phyloP scores from a whole-genome alignment of 2,888 invertebrate genomes.

The Drosophila quinaria region DNA sequence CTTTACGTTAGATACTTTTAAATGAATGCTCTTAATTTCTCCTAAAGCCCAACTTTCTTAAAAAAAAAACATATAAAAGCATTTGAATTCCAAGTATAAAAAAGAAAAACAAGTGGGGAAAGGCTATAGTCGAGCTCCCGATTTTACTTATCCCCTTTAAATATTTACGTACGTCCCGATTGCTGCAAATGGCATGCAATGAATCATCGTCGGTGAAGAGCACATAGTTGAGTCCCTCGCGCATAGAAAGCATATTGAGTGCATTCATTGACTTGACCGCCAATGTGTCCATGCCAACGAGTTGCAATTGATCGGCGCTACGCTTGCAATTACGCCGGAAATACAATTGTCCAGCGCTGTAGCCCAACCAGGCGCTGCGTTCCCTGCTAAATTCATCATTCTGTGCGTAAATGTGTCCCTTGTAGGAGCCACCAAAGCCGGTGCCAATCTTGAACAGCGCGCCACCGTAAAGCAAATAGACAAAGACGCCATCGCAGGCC shows the following conservation, averaged over 20 bases:
- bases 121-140: no score
- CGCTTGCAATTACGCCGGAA: slow-evolving; percentile 88
- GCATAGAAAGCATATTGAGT: slow-evolving; percentile 81
- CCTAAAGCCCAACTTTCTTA: background rate
- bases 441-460: slow-evolving; percentile 97
- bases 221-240: slow-evolving; percentile 84
- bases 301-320: slow-evolving; percentile 85
- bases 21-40: background rate
- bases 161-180: slow-evolving; percentile 89
- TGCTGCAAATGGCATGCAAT: slow-evolving; percentile 91
- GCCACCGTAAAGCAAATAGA: slow-evolving; percentile 94
- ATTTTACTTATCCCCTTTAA: no score
- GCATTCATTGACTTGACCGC: slow-evolving; percentile 86
- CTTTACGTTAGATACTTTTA: background rate
- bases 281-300: slow-evolving; percentile 86
- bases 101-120: no score
- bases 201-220: slow-evolving; percentile 92
- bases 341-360: slow-evolving; percentile 93
- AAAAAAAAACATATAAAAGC: background rate
- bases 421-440: slow-evolving; percentile 96
- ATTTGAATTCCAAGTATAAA: background rate
- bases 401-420: slow-evolving; percentile 94
- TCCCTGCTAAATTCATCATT: slow-evolving; percentile 94
- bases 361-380: slow-evolving; percentile 93
- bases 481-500: slow-evolving; percentile 95